Evolutionary conservation across 1,140 invertebrate genomes (phyloP).

Genomic region (Euwallacea fornicatus): DNA sequence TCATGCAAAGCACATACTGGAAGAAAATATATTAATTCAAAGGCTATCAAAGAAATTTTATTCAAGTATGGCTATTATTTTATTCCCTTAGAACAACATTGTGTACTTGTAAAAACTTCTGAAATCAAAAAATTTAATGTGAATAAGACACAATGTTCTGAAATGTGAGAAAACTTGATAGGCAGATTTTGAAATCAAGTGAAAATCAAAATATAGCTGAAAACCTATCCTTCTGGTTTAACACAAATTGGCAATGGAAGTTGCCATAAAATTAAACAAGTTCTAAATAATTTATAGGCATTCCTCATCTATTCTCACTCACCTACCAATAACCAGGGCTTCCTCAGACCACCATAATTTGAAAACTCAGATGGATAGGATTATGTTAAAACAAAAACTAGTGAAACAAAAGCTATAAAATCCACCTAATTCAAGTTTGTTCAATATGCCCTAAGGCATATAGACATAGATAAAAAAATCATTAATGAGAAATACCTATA

Average conservation of each 20-base stretch:
- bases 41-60: too few species aligned
- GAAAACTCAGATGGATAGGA: constrained; percentile 24
- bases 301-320: constrained; percentile 18
- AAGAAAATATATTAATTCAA: too few species aligned
- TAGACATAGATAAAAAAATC: constrained; percentile 22
- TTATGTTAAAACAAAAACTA: constrained; percentile 18
- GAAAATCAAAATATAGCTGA: not conserved
- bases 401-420: constrained; percentile 16
- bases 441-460: constrained; percentile 9
- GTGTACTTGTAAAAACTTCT: too few species aligned
- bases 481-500: constrained; percentile 51
- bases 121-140: too few species aligned
- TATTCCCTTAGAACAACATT: too few species aligned
- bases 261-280: not conserved
- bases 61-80: too few species aligned
- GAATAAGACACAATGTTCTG: too few species aligned
- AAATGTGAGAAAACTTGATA: not conserved
- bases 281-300: constrained; percentile 16
- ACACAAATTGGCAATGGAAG: too few species aligned
- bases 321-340: too few species aligned
- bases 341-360: not conserved
- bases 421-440: constrained; percentile 3
- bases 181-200: not conserved
- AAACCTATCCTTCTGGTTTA: constrained; percentile 1
- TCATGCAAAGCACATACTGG: too few species aligned